Evolutionary conservation across 2,888 invertebrate species (phyloP).

Genomic region (Orchesellides sinensis): DNA sequence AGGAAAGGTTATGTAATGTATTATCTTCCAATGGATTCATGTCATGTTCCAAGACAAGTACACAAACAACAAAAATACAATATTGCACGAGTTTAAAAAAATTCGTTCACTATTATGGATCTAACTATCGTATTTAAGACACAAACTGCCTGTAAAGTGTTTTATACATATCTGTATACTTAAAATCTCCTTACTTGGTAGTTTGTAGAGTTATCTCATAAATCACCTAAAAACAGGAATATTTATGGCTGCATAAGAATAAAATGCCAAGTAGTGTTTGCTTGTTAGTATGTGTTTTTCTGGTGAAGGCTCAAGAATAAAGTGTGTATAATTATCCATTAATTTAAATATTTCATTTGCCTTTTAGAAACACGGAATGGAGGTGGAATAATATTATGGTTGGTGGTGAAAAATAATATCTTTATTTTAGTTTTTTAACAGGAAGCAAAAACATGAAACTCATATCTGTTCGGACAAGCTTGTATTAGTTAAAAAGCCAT

Average conservation of each 20-base stretch:
- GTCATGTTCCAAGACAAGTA: too few relatives aligned
- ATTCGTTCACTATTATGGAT: background rate
- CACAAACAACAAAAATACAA: background rate
- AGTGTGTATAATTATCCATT: slow-evolving; percentile 1
- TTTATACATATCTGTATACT: too few relatives aligned
- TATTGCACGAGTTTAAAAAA: slow-evolving; percentile 26
- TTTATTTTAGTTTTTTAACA: too few relatives aligned
- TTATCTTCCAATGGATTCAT: too few relatives aligned
- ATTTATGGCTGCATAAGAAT: slow-evolving; percentile 63
- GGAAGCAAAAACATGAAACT: too few relatives aligned
- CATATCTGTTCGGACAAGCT: too few relatives aligned
- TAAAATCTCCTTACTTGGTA: background rate
- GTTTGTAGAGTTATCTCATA: slow-evolving; percentile 54
- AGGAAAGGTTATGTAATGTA: background rate
- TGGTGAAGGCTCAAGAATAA: too few relatives aligned
- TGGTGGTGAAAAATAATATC: too few relatives aligned
- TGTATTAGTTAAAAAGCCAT: too few relatives aligned
- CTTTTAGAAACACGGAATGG: too few relatives aligned
- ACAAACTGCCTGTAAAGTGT: background rate
- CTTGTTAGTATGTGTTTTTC: slow-evolving; percentile 54
- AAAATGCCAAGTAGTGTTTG: slow-evolving; percentile 38
- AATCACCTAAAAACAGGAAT: slow-evolving; percentile 56
- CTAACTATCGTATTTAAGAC: background rate
- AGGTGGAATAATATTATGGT: too few relatives aligned
- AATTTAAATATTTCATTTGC: slow-evolving; percentile 12